Evolutionary conservation across 2,113 vertebrate genomes (phyloP).

Genomic region (Gobiocypris rarus): DNA sequence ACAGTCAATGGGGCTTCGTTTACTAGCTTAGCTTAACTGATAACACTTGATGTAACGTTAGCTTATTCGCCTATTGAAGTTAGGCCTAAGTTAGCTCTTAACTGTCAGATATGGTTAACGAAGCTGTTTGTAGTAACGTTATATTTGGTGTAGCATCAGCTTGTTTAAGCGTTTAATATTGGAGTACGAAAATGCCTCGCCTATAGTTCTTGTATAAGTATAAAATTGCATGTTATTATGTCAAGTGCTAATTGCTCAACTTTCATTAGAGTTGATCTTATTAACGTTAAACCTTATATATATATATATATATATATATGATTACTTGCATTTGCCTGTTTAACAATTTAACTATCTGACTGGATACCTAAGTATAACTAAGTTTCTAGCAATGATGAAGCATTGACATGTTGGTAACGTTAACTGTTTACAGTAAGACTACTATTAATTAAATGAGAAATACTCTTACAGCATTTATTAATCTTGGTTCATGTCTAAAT

Average conservation of each 20-base stretch:
- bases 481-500: no score
- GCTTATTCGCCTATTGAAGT: not conserved
- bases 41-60: not conserved
- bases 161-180: not conserved
- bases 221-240: not conserved
- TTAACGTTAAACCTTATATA: not conserved
- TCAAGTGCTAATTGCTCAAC: not conserved
- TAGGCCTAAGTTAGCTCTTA: not conserved
- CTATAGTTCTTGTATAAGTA: not conserved
- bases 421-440: not conserved
- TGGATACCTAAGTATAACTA: not conserved
- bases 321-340: not conserved
- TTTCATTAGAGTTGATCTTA: not conserved
- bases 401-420: not conserved
- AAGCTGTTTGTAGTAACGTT: not conserved
- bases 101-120: not conserved
- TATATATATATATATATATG: no score
- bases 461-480: not conserved
- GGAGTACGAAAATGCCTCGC: not conserved
- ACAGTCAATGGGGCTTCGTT: not conserved
- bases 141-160: not conserved
- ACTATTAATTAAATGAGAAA: not conserved
- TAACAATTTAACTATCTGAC: not conserved
- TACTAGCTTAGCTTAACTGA: constrained; percentile 19
- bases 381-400: not conserved